Evolutionary conservation across 2,888 invertebrate genomes (phyloP).

Genomic region (Gryllus longicercus): DNA sequence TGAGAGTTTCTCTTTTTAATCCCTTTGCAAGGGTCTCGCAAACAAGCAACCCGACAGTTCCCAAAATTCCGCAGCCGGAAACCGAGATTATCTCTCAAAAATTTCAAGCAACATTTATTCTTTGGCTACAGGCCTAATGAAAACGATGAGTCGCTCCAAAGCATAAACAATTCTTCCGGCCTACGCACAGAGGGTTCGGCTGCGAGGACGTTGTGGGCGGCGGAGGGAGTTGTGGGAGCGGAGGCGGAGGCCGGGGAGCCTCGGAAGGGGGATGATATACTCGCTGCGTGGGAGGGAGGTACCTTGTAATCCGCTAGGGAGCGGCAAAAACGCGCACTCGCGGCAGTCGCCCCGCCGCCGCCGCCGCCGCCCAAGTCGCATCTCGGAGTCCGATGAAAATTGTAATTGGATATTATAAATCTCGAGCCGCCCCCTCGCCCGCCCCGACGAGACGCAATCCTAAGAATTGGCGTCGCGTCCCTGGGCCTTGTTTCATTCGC

Average conservation of each 20-base stretch:
- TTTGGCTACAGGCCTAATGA: not conserved
- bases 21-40: not conserved
- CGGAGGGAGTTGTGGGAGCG: not conserved
- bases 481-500: not conserved
- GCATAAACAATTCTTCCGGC: not conserved
- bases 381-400: conserved; percentile 23
- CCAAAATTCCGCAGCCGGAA: not conserved
- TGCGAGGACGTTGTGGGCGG: not conserved
- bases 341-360: not conserved
- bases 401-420: conserved; percentile 30
- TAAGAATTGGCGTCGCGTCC: not conserved
- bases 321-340: not conserved
- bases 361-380: not conserved
- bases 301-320: conserved; percentile 1
- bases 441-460: not conserved
- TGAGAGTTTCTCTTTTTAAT: not conserved
- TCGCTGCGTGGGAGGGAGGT: not conserved
- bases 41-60: not conserved
- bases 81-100: conserved; percentile 17
- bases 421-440: not conserved
- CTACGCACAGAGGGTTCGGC: not conserved
- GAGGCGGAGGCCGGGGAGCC: not conserved
- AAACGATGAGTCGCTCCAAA: conserved; percentile 2
- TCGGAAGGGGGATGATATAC: conserved; percentile 17
- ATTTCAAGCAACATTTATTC: conserved; percentile 17